These are phyloP conservation scores for Knipowitschia caucasica DNA, from an alignment of 2,797 vertebrate genomes.

Conservation along the genomic window DNA sequence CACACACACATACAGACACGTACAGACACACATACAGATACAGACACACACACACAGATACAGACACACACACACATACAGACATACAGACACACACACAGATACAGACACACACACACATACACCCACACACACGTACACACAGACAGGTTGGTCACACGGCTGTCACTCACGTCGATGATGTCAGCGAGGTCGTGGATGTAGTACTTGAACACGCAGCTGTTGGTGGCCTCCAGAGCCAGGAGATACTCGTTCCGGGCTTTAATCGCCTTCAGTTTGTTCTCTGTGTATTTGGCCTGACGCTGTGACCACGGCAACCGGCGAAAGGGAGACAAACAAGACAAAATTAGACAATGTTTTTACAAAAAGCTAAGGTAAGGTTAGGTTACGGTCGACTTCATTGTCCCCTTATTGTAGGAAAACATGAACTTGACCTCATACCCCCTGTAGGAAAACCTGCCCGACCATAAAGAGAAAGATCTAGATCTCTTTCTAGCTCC, in stretches of 20 bases:
- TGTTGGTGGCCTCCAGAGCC: slow-evolving; percentile 93
- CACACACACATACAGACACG: no score
- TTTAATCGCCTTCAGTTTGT: slow-evolving; percentile 96
- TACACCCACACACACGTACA: slow-evolving; percentile 5
- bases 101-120: no score
- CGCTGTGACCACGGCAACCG: no score
- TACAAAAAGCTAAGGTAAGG: slow-evolving; percentile 10
- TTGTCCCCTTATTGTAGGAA: no score
- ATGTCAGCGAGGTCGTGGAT: slow-evolving; percentile 97
- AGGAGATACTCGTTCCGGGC: slow-evolving; percentile 96
- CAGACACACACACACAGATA: no score
- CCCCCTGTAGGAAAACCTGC: no score
- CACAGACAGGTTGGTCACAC: background rate
- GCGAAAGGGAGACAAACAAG: background rate
- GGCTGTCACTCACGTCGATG: slow-evolving; percentile 95
- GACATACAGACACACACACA: no score
- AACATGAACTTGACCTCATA: no score
- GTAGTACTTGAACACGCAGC: slow-evolving; percentile 98
- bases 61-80: no score
- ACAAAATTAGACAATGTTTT: no score
- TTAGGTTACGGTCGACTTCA: background rate
- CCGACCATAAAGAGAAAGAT: no score
- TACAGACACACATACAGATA: slow-evolving; percentile 9
- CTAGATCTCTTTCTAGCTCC: no score
- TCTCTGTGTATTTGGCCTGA: slow-evolving; percentile 97